Base-by-base conservation (phyloP, 2,888 invertebrate species). In the Endomychus coccineus region DNA sequence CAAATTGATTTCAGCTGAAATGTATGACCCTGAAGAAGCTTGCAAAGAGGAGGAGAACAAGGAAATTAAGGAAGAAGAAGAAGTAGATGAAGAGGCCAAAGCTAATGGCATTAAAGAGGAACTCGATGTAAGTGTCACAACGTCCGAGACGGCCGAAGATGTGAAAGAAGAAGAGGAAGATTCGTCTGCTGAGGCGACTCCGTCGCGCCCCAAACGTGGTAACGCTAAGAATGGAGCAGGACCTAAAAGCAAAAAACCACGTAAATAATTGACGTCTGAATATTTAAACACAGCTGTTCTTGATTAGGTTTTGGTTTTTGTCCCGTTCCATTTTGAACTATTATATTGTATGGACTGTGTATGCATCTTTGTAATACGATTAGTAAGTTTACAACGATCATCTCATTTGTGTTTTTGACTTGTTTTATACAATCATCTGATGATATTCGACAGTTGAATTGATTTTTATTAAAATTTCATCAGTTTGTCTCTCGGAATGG, bases 1-100 rank as follows among this genome's bases (percentile, higher is more conserved):
- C n/a, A n/a, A n/a, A n/a, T n/a, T n/a, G n/a, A n/a, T 16, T 14
- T 12, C 13, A 38, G 38, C 34, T 55, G 63, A 62, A 34, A 61
- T 63, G 59, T 64, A 64, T 34, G 62, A 64, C 52, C 63, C 64
- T 12, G 60, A 57, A 43, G 61, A 61, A 36, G 59, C 58, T 4
- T 58, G 56, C 36, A 54, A 61, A 34, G 60, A 61, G 27, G 49
- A 49, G 12, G 54, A 49, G 3, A 48, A 41, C 3, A 37, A 32
- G 2, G 34, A 41, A 13, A 34, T 24, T 16, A 39, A 40, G 21
- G 43, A 41, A 4, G 37, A 22, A 12, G 36, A 36, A 16, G 45
- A 36, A 10, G 50, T 48, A 17, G 52, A 45, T 9, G 46, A 46
- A n/a, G 54, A 42, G 11, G 30, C 25, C 2, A 51, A 58, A 5